phyloP scores from a whole-genome alignment of 2,797 vertebrate species.

The Xyrichtys novacula region DNA sequence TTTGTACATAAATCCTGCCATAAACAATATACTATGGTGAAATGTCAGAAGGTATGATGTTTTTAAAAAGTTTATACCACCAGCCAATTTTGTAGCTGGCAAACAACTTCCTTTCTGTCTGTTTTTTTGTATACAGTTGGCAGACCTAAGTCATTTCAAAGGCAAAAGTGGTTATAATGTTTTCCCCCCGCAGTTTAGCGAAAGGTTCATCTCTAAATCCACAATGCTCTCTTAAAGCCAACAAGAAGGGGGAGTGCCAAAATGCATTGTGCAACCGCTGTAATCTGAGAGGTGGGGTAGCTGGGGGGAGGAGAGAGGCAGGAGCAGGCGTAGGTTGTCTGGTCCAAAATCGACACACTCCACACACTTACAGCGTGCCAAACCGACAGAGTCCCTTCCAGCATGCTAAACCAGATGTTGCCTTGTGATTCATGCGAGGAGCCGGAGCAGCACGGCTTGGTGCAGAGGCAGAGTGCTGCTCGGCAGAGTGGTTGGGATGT shows the following conservation, averaged over 20 bases:
- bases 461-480: slow-evolving; percentile 54
- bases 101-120: slow-evolving; percentile 64
- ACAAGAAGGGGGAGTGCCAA: slow-evolving; percentile 60
- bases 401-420: slow-evolving; percentile 82
- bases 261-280: slow-evolving; percentile 80
- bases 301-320: slow-evolving; percentile 56
- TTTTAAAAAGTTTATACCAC: background rate
- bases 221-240: slow-evolving; percentile 56
- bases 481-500: slow-evolving; percentile 74
- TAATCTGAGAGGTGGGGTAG: slow-evolving; percentile 73
- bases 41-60: background rate
- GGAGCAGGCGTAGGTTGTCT: slow-evolving; percentile 62
- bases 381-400: slow-evolving; percentile 76
- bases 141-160: slow-evolving; percentile 42
- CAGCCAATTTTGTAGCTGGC: slow-evolving; percentile 17
- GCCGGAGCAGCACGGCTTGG: slow-evolving; percentile 34
- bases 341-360: slow-evolving; percentile 79
- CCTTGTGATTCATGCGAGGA: slow-evolving; percentile 73
- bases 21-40: background rate
- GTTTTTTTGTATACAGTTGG: slow-evolving; percentile 63
- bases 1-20: background rate
- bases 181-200: slow-evolving; percentile 47
- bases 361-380: slow-evolving; percentile 70
- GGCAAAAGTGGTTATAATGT: slow-evolving; percentile 64
- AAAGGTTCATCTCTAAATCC: slow-evolving; percentile 65